Base-by-base conservation (phyloP, 1,140 invertebrate genomes). In the Drosophila busckii region DNA sequence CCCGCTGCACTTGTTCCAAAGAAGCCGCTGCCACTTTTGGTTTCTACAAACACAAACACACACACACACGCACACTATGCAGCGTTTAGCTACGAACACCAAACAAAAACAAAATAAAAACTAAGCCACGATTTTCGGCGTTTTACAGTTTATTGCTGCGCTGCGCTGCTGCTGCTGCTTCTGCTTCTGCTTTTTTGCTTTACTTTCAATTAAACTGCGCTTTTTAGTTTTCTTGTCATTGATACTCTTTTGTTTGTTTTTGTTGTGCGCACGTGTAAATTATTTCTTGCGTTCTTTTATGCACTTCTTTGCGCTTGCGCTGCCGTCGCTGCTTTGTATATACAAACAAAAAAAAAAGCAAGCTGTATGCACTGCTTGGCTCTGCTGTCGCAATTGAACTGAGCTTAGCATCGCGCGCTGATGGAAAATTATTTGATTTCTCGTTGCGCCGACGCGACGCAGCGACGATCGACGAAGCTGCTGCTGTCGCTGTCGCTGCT, bases 371-470 rank as follows among this genome's bases (percentile, higher is more conserved):
- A n/a, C n/a, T n/a, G n/a, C n/a, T n/a, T n/a, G n/a, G n/a, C n/a
- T n/a, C n/a, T n/a, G n/a, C 69, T 45, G 76, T 63, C 66, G 70
- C 78, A 69, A 84, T 84, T 78, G 71, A 83, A 83, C 78, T 83
- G 78, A 83, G 78, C 78, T 83, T 84, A 31, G 17, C 67, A 64
- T 69, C 53, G 48, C 50, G 59, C 63, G 70, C 62, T 71, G 80
- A 80, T 64, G 71, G 68, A 84, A 78, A 83, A 83, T 83, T 71
- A 84, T 84, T 84, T 61, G 84, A 84, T 83, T 83, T 64, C 71
- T 66, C 59, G 50, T 50, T 35, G 40, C 55, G 19, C 5, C 46
- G 25, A 23, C 49, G 48, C 42, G 31, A 22, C 15, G 49, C 32
- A 37, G 31, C 53, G 58, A 8, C 46, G 54, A 49, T 62, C 67